These are phyloP conservation scores for Protonemura montana DNA, from an alignment of 2,888 invertebrate genomes.

Conservation along the genomic window DNA sequence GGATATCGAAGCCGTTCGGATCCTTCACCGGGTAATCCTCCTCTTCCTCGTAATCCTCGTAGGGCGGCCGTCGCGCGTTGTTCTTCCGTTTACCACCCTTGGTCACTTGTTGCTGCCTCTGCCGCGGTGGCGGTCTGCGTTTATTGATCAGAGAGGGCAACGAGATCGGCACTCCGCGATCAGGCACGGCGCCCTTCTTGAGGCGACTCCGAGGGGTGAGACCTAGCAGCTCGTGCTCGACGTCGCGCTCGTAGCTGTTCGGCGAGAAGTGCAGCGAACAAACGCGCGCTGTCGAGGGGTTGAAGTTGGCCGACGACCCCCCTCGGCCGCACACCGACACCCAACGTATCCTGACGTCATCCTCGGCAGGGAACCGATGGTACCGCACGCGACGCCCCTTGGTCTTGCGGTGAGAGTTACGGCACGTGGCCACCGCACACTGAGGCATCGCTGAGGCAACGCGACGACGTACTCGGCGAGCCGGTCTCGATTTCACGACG, in stretches of 20 bases:
- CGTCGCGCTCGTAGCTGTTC: conserved; percentile 64
- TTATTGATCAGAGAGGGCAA: conserved; percentile 52
- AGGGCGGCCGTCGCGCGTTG: conserved; percentile 23
- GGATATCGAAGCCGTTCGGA: conserved; percentile 59
- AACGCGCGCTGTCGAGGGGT: conserved; percentile 65
- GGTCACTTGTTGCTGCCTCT: conserved; percentile 44
- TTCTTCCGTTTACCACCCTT: conserved; percentile 14
- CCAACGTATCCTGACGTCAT: conserved; percentile 63
- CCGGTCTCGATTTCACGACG: neutral
- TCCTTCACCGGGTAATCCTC: conserved; percentile 42
- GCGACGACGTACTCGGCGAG: neutral
- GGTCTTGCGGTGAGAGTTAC: conserved; percentile 66
- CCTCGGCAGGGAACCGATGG: conserved; percentile 67
- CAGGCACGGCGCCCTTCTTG: conserved; percentile 63
- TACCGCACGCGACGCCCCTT: conserved; percentile 65
- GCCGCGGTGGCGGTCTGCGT: conserved; percentile 41
- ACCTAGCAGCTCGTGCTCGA: conserved; percentile 64
- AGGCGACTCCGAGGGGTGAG: conserved; percentile 63
- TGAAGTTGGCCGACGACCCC: conserved; percentile 61
- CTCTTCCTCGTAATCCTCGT: conserved; percentile 35
- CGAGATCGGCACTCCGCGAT: conserved; percentile 58
- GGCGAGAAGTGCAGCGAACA: conserved; percentile 65
- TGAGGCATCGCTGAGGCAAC: conserved; percentile 61
- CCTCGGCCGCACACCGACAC: conserved; percentile 64
- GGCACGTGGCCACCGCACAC: conserved; percentile 66